These are phyloP conservation scores for Graptemys geographica DNA, from an alignment of 2,797 vertebrate genomes.

Conservation along the genomic window DNA sequence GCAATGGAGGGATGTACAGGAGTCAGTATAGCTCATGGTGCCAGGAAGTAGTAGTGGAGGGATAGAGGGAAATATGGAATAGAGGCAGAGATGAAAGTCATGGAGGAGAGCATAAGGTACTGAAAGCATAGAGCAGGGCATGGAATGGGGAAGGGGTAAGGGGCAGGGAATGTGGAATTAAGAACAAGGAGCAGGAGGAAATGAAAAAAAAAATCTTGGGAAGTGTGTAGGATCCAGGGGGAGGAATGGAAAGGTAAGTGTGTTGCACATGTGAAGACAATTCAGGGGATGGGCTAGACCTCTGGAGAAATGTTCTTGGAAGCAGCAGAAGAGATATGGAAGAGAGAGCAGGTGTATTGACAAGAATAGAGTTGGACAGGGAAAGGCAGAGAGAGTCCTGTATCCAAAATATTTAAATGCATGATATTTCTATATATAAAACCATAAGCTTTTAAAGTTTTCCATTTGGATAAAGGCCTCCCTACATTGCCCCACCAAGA, in stretches of 20 bases:
- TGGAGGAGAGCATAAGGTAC: background rate
- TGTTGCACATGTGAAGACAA: background rate
- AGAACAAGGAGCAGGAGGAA: no score
- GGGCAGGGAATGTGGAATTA: background rate
- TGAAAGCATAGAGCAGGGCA: background rate
- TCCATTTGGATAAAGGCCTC: background rate
- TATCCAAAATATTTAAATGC: background rate
- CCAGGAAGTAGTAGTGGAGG: no score
- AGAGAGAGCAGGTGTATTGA: background rate
- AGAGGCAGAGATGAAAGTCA: rapidly evolving
- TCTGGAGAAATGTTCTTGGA: no score
- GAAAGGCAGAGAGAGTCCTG: rapidly evolving
- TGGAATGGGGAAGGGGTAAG: no score
- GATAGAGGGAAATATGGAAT: background rate
- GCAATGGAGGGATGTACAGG: no score
- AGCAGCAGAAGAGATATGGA: background rate
- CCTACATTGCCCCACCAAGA: background rate
- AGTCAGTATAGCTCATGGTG: no score
- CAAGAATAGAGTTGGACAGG: background rate
- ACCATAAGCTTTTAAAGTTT: background rate
- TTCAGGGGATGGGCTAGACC: background rate
- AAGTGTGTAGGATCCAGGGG: no score
- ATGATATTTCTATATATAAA: background rate
- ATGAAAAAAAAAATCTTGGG: no score
- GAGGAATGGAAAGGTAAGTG: no score